Percentiles rank a stretch among this genome's conserved stretches.
phyloP scores from a whole-genome alignment of 2,888 invertebrate genomes.

The Drosophila differens region DNA sequence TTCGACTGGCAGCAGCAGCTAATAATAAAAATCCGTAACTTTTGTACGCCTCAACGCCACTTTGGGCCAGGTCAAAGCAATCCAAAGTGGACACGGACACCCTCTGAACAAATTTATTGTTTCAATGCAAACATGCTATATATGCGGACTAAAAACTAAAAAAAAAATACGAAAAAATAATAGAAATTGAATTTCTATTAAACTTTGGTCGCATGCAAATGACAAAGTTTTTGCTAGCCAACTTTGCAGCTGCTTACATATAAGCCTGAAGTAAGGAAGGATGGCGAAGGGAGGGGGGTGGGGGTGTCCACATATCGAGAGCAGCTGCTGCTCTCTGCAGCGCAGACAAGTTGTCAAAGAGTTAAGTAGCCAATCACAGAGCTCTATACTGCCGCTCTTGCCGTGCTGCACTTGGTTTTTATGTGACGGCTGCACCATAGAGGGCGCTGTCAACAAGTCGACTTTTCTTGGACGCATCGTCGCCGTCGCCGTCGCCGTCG shows the following conservation, averaged over 20 bases:
- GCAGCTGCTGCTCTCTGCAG: conserved; percentile 38
- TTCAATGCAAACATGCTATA: conserved; percentile 66
- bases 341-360: conserved; percentile 72
- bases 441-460: conserved; percentile 79
- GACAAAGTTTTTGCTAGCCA: conserved; percentile 71
- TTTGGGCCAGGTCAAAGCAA: conserved; percentile 66
- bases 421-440: conserved; percentile 47
- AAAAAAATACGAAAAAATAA: conserved; percentile 47
- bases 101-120: conserved; percentile 71
- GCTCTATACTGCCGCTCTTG: conserved; percentile 21
- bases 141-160: conserved; percentile 41
- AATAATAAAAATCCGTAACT: conserved; percentile 55
- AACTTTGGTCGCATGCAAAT: conserved; percentile 80
- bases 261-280: conserved; percentile 21
- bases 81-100: conserved; percentile 54
- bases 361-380: conserved; percentile 80
- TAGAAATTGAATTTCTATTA: conserved; percentile 79
- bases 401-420: conserved; percentile 14
- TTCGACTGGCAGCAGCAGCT: conserved; percentile 25
- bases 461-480: conserved; percentile 65
- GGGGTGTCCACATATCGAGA: conserved; percentile 28
- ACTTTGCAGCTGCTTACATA: conserved; percentile 49
- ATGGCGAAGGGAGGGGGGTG: background rate
- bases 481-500: conserved; percentile 1
- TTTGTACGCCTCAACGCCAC: conserved; percentile 57